Conservation (phyloP, 2,797 vertebrate species). For the Morelia viridis region DNA sequence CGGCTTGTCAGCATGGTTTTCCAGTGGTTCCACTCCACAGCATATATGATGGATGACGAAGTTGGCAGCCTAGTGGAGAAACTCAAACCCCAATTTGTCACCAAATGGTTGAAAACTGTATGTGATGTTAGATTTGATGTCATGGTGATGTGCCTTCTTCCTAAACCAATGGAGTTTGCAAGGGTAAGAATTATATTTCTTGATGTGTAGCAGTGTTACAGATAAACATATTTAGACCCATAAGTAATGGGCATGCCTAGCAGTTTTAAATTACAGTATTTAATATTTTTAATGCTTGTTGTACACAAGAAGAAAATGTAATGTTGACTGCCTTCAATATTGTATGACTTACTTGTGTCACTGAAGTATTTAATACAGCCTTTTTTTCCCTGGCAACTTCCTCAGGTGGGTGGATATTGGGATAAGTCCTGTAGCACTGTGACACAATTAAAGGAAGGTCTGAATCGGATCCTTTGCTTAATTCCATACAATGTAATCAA, state of each 20-base stretch:
- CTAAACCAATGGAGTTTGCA: constrained; percentile 98
- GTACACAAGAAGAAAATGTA: constrained; percentile 29
- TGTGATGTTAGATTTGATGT: constrained; percentile 98
- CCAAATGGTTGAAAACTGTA: constrained; percentile 98
- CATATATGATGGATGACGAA: constrained; percentile 99
- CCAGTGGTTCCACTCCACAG: constrained; percentile 99
- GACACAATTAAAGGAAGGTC: constrained; percentile 95
- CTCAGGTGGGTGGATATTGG: constrained; percentile 97
- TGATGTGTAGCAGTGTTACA: not conserved
- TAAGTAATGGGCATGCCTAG: not conserved
- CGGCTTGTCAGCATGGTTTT: constrained; percentile 98
- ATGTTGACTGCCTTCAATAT: not conserved
- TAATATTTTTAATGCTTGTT: not conserved
- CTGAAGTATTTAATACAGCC: constrained; percentile 27
- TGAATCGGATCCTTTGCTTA: constrained; percentile 95
- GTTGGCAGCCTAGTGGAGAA: constrained; percentile 98
- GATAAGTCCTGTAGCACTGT: constrained; percentile 96
- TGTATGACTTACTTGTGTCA: constrained; percentile 23
- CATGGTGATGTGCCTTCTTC: constrained; percentile 99
- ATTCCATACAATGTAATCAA: constrained; percentile 98
- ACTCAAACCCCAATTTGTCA: constrained; percentile 98
- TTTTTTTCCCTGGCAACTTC: constrained; percentile 45
- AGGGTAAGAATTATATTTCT: constrained; percentile 78
- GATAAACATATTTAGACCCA: no score
- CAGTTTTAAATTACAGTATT: not conserved